These are phyloP conservation scores for Premnoplex brunnescens DNA, from an alignment of 2,797 vertebrate genomes.

Conservation along the genomic window DNA sequence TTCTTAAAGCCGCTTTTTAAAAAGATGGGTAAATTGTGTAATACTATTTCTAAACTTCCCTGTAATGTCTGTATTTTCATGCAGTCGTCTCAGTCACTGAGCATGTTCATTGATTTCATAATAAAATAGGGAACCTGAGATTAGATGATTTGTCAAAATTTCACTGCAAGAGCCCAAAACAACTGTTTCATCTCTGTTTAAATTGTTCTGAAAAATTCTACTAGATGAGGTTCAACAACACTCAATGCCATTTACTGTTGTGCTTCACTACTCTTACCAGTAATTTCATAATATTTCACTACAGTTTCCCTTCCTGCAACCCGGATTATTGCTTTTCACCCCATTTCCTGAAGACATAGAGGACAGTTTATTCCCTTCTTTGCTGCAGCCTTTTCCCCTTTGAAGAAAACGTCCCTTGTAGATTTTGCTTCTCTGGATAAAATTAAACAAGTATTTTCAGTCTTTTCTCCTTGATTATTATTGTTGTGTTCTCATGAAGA, in stretches of 20 bases:
- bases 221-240: neutral
- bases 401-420: neutral
- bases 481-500: neutral
- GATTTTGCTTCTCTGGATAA: neutral
- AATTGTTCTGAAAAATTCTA: neutral
- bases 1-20: neutral
- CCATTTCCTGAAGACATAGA: neutral
- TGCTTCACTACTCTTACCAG: neutral
- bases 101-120: neutral
- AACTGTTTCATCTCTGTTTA: neutral
- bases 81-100: neutral
- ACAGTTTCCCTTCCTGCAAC: neutral
- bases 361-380: neutral
- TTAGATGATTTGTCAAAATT: conserved; percentile 12
- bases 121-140: neutral
- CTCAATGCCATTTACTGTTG: neutral
- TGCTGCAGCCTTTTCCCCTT: neutral
- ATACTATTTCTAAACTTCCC: conserved; percentile 18
- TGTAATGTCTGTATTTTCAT: neutral
- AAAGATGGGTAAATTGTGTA: neutral
- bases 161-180: neutral
- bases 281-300: neutral
- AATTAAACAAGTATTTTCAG: neutral
- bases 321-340: neutral
- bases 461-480: neutral